Conservation (phyloP, 2,113 vertebrate species). For the Ailuropoda melanoleuca region DNA sequence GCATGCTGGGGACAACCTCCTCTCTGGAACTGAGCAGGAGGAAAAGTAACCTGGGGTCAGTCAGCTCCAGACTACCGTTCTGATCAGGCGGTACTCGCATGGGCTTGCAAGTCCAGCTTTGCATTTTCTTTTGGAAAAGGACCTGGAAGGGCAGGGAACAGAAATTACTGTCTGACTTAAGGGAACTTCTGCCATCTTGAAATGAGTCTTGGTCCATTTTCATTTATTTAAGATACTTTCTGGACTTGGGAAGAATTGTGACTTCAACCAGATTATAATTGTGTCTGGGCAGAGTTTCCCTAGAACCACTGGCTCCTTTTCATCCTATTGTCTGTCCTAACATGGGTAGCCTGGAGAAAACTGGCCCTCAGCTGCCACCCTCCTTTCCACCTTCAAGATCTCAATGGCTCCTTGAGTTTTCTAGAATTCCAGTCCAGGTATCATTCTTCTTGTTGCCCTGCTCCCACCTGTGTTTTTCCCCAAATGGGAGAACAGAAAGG, state of each 20-base stretch:
- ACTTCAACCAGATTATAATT: background rate
- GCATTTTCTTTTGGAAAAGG: background rate
- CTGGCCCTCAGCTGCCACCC: background rate
- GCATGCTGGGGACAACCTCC: background rate
- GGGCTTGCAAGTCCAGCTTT: background rate
- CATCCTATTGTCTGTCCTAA: background rate
- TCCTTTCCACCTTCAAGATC: background rate
- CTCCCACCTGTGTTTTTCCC: background rate
- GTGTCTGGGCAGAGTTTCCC: background rate
- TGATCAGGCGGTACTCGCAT: background rate
- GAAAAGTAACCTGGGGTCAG: background rate
- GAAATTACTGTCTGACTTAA: background rate
- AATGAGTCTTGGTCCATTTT: background rate
- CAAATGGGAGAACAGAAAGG: background rate
- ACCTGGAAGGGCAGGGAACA: background rate
- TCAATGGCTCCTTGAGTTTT: background rate
- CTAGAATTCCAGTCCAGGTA: background rate
- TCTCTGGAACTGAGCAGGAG: background rate
- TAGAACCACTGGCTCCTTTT: slow-evolving; percentile 7
- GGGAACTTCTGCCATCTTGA: background rate
- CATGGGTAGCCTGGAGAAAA: background rate
- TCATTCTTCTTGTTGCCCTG: background rate
- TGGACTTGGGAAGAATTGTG: background rate
- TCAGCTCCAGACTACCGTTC: background rate
- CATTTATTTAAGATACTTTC: background rate